Conservation (phyloP, 1,140 invertebrate species). For the Zaprionus camerounensis region DNA sequence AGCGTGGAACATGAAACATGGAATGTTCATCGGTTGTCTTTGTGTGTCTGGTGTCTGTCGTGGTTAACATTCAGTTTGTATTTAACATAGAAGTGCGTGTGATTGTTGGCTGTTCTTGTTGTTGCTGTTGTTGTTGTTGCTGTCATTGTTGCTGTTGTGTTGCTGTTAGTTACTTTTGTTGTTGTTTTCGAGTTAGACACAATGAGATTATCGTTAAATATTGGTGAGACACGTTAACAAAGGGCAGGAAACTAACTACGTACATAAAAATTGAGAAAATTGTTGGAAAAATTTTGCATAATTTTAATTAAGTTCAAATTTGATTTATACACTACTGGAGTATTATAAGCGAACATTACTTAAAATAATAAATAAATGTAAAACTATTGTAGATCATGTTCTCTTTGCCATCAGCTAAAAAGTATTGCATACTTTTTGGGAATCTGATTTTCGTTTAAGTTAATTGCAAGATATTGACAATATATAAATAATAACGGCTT, state of each 20-base stretch:
- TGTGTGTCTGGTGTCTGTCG: constrained; percentile 28
- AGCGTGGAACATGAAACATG: constrained; percentile 1
- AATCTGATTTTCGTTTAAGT: neutral
- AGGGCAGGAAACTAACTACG: constrained; percentile 67
- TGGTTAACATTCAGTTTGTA: constrained; percentile 65
- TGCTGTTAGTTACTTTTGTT: constrained; percentile 6
- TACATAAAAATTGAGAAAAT: constrained; percentile 65
- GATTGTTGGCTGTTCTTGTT: constrained; percentile 30
- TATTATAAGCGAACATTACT: neutral
- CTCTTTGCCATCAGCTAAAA: neutral
- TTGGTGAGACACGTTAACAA: constrained; percentile 38
- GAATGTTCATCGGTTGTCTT: constrained; percentile 25
- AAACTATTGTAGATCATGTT: constrained; percentile 18
- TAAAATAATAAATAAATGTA: constrained; percentile 14
- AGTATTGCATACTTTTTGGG: constrained; percentile 21
- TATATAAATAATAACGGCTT: neutral
- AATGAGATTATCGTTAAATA: constrained; percentile 9
- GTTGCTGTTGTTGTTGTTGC: constrained; percentile 21
- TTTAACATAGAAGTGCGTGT: constrained; percentile 63
- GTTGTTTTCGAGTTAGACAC: constrained; percentile 1
- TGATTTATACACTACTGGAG: constrained; percentile 12
- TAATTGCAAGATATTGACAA: neutral
- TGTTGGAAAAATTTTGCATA: constrained; percentile 52
- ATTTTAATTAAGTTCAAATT: constrained; percentile 40
- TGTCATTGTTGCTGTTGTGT: neutral